phyloP scores from a whole-genome alignment of 2,888 invertebrate genomes.

The Petrolisthes manimaculis region DNA sequence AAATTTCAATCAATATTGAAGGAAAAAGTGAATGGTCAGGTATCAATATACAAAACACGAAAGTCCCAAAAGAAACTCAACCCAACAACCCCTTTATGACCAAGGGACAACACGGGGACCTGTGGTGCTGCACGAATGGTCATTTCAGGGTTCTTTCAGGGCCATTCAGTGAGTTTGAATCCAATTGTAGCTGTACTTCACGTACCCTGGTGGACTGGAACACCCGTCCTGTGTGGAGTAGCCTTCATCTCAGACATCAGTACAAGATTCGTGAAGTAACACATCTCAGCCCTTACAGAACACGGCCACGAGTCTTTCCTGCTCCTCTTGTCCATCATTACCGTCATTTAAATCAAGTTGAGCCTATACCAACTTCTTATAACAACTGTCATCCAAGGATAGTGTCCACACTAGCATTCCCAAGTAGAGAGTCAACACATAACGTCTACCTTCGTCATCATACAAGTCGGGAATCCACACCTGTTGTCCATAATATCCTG shows the following conservation, averaged over 20 bases:
- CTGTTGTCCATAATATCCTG: too few species aligned
- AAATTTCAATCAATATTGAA: background rate
- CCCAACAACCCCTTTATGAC: constrained; percentile 1
- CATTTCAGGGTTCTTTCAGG: constrained; percentile 11
- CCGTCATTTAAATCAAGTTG: too few species aligned
- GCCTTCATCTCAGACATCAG: constrained; percentile 28
- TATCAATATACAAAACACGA: background rate
- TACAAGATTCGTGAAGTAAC: constrained; percentile 42
- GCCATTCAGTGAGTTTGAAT: constrained; percentile 41
- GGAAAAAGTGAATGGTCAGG: background rate
- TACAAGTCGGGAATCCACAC: too few species aligned
- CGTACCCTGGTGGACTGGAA: constrained; percentile 41
- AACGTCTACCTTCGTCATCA: too few species aligned
- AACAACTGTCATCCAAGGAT: too few species aligned
- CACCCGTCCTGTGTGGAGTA: constrained; percentile 40
- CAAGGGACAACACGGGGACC: background rate
- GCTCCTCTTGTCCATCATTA: background rate
- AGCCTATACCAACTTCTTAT: too few species aligned
- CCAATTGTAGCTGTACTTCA: constrained; percentile 50
- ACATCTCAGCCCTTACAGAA: constrained; percentile 24
- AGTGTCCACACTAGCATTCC: too few species aligned
- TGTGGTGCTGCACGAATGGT: constrained; percentile 51
- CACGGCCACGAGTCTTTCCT: background rate
- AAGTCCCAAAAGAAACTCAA: background rate
- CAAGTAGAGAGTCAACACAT: too few species aligned